Percentiles rank a stretch among this genome's conserved stretches.
phyloP scores from a whole-genome alignment of 2,797 vertebrate species.

The Manis crassicaudata region DNA sequence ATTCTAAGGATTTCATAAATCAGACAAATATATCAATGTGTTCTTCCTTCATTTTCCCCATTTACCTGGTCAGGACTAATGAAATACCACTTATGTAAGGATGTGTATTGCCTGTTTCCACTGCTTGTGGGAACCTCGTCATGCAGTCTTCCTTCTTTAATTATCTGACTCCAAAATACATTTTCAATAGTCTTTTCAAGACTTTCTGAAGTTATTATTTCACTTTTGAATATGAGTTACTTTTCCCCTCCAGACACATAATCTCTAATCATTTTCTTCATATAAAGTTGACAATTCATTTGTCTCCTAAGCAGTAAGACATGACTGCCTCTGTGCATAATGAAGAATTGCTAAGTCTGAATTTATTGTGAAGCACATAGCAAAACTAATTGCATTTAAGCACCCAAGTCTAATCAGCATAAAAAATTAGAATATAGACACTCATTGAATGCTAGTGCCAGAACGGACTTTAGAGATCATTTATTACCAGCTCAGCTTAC shows the following conservation, averaged over 20 bases:
- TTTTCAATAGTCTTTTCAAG: conserved; percentile 61
- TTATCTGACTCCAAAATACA: conserved; percentile 65
- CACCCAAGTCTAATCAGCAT: conserved; percentile 70
- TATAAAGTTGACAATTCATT: conserved; percentile 39
- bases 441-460: conserved; percentile 34
- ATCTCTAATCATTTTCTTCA: conserved; percentile 54
- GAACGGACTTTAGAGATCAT: conserved; percentile 57
- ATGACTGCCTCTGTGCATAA: conserved; percentile 28
- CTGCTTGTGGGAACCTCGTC: not conserved
- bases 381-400: conserved; percentile 67
- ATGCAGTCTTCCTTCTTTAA: conserved; percentile 53
- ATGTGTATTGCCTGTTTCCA: not conserved
- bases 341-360: conserved; percentile 42
- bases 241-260: not conserved
- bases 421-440: conserved; percentile 67
- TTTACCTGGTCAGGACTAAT: conserved; percentile 40
- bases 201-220: conserved; percentile 49
- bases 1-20: conserved; percentile 26
- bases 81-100: conserved; percentile 39
- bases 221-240: conserved; percentile 54
- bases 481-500: conserved; percentile 34
- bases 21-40: not conserved
- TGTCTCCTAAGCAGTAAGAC: conserved; percentile 54
- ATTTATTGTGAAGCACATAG: conserved; percentile 44
- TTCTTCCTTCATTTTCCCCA: not conserved